These are phyloP conservation scores for Hylaeus anthracinus DNA, from an alignment of 1,140 invertebrate species.

Conservation along the genomic window DNA sequence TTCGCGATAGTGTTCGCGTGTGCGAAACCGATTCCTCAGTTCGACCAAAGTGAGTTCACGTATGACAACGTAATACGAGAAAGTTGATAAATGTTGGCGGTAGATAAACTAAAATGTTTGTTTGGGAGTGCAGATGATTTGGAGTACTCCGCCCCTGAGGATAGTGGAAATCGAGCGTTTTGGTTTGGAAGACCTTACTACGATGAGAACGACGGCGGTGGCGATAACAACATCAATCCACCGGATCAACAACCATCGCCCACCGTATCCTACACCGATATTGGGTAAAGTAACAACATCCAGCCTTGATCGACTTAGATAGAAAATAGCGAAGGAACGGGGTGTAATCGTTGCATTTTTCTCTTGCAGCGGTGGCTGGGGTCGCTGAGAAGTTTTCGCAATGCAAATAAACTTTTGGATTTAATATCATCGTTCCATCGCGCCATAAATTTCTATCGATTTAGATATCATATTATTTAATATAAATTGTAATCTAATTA, in stretches of 20 bases:
- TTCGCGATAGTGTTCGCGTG: conserved; percentile 3
- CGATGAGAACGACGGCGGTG: conserved; percentile 44
- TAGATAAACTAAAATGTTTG: neutral
- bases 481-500: neutral
- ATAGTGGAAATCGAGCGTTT: conserved; percentile 43
- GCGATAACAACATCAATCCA: conserved; percentile 15
- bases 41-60: conserved; percentile 29
- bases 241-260: conserved; percentile 17
- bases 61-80: neutral
- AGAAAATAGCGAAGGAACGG: too few species aligned
- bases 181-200: conserved; percentile 56
- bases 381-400: conserved; percentile 32
- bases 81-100: neutral
- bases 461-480: neutral
- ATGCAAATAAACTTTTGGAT: neutral
- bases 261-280: conserved; percentile 52
- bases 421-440: neutral
- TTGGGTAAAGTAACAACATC: conserved; percentile 59
- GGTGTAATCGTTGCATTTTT: conserved; percentile 2
- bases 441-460: neutral
- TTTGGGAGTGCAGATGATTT: neutral
- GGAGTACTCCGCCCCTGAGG: neutral
- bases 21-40: conserved; percentile 24
- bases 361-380: conserved; percentile 60
- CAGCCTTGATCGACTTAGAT: neutral